Evolutionary conservation across 2,888 invertebrate species (phyloP), one percentile per base, ranked within the genome.

Genomic region (Aethes cnicana): DNA sequence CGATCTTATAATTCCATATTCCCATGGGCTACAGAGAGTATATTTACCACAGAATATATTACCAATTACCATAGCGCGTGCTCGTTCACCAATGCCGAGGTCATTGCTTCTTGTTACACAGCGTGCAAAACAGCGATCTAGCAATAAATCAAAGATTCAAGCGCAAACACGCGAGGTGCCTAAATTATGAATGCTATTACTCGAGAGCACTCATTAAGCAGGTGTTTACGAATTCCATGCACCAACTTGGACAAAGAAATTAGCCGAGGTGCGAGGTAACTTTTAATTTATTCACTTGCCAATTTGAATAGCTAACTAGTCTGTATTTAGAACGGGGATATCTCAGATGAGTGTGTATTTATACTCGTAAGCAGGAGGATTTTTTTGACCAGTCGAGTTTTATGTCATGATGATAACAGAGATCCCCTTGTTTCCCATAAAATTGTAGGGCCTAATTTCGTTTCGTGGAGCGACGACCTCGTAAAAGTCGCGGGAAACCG

Each of bases 251-350:
- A 39, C 52, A 52, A 52, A 52, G 52, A 52, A 52, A 44, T 52
- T 52, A 52, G 39, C 37, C 30, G 36, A 52, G 52, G 52, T 52
- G 46, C 28, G 49, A 49, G 33, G 28, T 4, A 46, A 52, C 39
- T 46, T 52, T 39, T 52, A 52, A 52, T 52, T 52, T 46, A 52
- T 52, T 52, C 52, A 46, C 52, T 39, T 26, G 46, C 44, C 32
- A 52, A 52, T 52, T 52, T 46, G 52, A 52, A 52, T 52, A 52
- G 52, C 52, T 39, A 52, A 52, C 52, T 52, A 52, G 32, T 46
- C n/a, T n/a, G n/a, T n/a, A n/a, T n/a, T n/a, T n/a, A 33, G 39
- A 44, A 43, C 26, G 21, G 23, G 23, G 16, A 16, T 28, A 23
- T 32, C 14, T 50, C 37, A 44, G 30, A 20, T 21, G 33, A 32